Evolutionary conservation across 2,113 vertebrate genomes (phyloP), one percentile per base, ranked within the genome.

Genomic region (Catagonus wagneri): DNA sequence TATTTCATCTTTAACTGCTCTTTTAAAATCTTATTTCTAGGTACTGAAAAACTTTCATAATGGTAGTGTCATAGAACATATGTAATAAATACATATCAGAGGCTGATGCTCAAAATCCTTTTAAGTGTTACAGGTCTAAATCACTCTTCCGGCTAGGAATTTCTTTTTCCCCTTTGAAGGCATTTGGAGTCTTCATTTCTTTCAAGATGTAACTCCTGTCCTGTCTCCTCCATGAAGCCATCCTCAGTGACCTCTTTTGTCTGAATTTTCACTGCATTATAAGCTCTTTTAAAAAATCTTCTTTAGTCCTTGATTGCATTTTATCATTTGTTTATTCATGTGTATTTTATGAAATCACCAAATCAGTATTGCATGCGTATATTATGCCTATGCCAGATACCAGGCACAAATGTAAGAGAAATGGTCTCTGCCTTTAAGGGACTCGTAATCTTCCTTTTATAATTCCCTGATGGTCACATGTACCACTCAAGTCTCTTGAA

Each of bases 11-110:
- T 79, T 32, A 85, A 71, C 20, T 83, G 71, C 0, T 58, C 19
- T 68, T 69, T 81, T 90, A 39, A 86, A 94, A 60, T 84, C 22
- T 63, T 68, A n/a, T 74, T 61, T 96, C 80, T 97, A 75, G 25
- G 8, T 58, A 66, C 32, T 78, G 25, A 29, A 89, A 95, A 68
- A 11, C 44, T 39, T 90, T 60, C 14, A 32, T 52, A 63, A 72
- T 78, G 20, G 25, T 90, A 61, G 17, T 69, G 0, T 50, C 81
- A 2, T n/a, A 89, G 65, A 88, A 75, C 14, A 81, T 92, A 94
- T 3, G 9, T 75, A 68, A 61, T 66, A 83, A 69, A 32, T 75
- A 75, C 13, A n/a, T 23, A 50, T 36, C 78, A 2, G 54, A 81
- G 25, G 2, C 25, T 39, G 44, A 56, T 69, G 54, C 22, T 95